Conservation (phyloP, 2,113 vertebrate genomes). For the Bettongia penicillata region DNA sequence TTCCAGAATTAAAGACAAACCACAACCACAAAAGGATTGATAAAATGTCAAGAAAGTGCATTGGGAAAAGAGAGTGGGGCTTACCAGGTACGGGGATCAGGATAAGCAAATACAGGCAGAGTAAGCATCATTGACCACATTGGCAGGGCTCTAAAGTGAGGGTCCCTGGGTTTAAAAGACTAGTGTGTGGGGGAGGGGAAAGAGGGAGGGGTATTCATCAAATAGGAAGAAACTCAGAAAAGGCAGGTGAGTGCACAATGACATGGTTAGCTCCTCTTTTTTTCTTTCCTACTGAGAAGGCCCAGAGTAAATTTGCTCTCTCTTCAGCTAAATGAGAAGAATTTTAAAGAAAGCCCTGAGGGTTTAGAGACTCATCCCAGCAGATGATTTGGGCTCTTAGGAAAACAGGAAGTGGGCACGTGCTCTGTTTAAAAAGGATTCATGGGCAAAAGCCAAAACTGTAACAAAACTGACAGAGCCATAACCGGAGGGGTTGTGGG, state of each 20-base stretch:
- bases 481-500: background rate
- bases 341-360: constrained; percentile 19
- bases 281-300: background rate
- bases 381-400: constrained; percentile 9
- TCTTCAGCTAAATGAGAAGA: constrained; percentile 15
- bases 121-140: background rate
- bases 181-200: background rate
- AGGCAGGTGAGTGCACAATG: background rate
- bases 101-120: background rate
- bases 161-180: background rate
- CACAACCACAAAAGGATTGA: background rate
- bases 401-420: background rate
- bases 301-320: background rate
- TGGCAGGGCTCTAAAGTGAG: background rate
- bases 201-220: background rate
- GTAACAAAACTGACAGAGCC: background rate
- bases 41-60: background rate
- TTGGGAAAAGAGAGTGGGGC: background rate
- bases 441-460: constrained; percentile 14
- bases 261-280: background rate
- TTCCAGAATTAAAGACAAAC: too few species aligned
- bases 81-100: background rate
- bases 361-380: constrained; percentile 42
- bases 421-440: constrained; percentile 37
- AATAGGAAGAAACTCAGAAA: background rate